A percentile compares a stretch with the other conserved stretches of the same genome.
Evolutionary conservation across 2,113 vertebrate species (phyloP).

Genomic region (Pitta sordida): DNA sequence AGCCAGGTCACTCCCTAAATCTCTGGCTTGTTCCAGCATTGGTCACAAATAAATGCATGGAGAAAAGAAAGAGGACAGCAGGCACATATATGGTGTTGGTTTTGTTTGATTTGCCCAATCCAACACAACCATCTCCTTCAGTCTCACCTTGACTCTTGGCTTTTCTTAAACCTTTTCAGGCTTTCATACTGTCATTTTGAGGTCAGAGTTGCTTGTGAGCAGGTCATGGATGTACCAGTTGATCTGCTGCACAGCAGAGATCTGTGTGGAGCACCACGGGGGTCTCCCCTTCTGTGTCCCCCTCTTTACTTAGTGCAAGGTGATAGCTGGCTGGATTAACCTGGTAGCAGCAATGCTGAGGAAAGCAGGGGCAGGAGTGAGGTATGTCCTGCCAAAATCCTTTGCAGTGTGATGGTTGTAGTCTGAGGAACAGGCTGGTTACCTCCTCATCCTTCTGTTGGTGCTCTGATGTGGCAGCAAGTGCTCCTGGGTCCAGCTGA

Average conservation of each 20-base stretch:
- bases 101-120: neutral
- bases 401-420: neutral
- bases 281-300: neutral
- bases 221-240: neutral
- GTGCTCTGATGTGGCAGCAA: neutral
- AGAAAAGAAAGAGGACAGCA: neutral
- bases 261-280: fast-evolving
- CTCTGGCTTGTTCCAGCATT: neutral
- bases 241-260: neutral
- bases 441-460: neutral
- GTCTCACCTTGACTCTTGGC: neutral
- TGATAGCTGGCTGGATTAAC: neutral
- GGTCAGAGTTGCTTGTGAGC: neutral
- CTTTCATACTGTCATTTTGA: neutral
- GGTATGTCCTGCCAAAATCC: neutral
- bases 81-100: neutral
- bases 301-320: neutral
- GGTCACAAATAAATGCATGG: neutral
- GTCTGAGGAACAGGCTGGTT: neutral
- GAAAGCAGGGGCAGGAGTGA: fast-evolving
- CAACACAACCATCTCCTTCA: neutral
- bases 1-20: neutral
- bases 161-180: neutral
- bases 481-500: neutral
- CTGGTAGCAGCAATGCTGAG: fast-evolving